Percentiles rank a stretch among this genome's conserved stretches.
These are phyloP conservation scores for Takifugu bimaculatus DNA, from an alignment of 2,113 vertebrate genomes.

Conservation along the genomic window DNA sequence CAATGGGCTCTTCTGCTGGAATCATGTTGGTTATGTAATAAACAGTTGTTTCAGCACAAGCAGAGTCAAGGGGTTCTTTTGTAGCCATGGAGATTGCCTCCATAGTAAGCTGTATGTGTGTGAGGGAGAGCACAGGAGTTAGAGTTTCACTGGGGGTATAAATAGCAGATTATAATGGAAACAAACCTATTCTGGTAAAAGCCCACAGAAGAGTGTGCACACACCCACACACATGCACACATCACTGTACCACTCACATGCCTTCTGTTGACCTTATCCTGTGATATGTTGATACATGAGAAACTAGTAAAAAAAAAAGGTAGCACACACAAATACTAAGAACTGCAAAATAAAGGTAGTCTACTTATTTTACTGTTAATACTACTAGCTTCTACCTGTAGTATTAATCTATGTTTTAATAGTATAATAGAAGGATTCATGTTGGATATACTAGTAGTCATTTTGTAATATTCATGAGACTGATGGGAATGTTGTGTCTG, in stretches of 20 bases:
- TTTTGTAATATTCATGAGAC: too few relatives aligned
- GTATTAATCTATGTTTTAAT: too few relatives aligned
- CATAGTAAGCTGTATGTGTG: slow-evolving; percentile 23
- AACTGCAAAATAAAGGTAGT: too few relatives aligned
- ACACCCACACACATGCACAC: neutral
- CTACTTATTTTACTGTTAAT: too few relatives aligned
- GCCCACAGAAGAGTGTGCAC: slow-evolving; percentile 3
- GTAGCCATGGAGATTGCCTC: slow-evolving; percentile 60
- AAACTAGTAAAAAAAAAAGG: too few relatives aligned
- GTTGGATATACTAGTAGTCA: too few relatives aligned
- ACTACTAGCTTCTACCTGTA: too few relatives aligned
- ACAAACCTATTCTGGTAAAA: slow-evolving; percentile 29
- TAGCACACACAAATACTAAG: too few relatives aligned
- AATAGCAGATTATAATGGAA: slow-evolving; percentile 55
- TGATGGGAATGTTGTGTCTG: too few relatives aligned
- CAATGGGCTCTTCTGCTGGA: slow-evolving; percentile 12
- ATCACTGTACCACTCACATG: neutral
- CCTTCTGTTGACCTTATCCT: neutral
- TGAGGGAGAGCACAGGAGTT: slow-evolving; percentile 18
- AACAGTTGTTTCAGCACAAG: slow-evolving; percentile 15
- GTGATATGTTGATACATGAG: too few relatives aligned
- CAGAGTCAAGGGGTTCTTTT: slow-evolving; percentile 32
- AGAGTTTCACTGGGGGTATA: slow-evolving; percentile 44
- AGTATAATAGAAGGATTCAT: too few relatives aligned
- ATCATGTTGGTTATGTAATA: slow-evolving; percentile 28